Evolutionary conservation across 2,888 invertebrate species (phyloP).

Genomic region (Rhagophthalmus giganteus): DNA sequence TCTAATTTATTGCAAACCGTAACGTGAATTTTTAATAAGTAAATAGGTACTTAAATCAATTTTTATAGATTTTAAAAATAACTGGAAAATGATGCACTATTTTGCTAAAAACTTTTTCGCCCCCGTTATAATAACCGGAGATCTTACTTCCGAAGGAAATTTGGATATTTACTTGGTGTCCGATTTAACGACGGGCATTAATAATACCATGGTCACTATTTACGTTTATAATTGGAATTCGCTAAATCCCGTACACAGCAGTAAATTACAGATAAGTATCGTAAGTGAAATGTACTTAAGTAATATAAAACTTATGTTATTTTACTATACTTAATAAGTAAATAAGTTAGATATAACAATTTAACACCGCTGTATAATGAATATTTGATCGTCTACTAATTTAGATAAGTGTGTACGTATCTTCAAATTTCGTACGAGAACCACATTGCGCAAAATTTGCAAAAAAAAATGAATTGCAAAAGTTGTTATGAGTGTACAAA

Average conservation of each 20-base stretch:
- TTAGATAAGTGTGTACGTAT: no score
- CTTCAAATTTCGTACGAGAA: no score
- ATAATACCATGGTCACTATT: conserved; percentile 58
- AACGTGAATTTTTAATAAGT: not conserved
- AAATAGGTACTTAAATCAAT: not conserved
- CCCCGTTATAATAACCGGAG: conserved; percentile 68
- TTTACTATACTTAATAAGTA: no score
- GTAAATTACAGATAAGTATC: conserved; percentile 3
- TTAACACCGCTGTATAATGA: no score
- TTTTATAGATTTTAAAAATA: conserved; percentile 47
- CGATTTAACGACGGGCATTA: conserved; percentile 53
- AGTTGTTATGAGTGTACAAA: no score
- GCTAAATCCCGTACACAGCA: conserved; percentile 34
- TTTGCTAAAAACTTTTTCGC: conserved; percentile 84
- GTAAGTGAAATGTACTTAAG: no score
- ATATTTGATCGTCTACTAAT: no score
- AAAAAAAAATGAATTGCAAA: no score
- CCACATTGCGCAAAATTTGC: no score
- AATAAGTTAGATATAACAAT: no score
- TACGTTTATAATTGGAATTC: conserved; percentile 62
- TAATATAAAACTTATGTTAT: conserved; percentile 11
- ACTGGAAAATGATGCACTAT: conserved; percentile 71
- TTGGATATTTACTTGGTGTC: conserved; percentile 68
- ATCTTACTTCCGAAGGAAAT: conserved; percentile 55
- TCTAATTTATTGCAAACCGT: not conserved